These are phyloP conservation scores for Lacanobia oleracea DNA, from an alignment of 2,888 invertebrate genomes.

Conservation along the genomic window DNA sequence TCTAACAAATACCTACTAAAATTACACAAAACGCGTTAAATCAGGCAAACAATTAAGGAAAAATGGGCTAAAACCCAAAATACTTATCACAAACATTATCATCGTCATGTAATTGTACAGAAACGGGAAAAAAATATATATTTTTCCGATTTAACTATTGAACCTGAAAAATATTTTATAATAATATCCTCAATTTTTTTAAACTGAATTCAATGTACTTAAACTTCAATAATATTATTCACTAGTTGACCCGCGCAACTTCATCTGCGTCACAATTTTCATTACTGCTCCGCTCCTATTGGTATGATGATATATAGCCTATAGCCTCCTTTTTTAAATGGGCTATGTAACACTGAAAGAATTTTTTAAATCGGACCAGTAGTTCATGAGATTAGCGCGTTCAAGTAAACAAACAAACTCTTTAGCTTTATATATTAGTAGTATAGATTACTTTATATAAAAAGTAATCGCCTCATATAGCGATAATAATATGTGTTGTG, in stretches of 20 bases:
- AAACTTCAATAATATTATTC: too few relatives aligned
- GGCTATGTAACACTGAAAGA: too few relatives aligned
- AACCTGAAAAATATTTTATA: constrained; percentile 16
- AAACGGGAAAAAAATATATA: constrained; percentile 37
- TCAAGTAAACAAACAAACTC: too few relatives aligned
- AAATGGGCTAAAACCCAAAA: constrained; percentile 10
- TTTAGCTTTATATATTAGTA: too few relatives aligned
- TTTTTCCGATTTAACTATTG: constrained; percentile 22
- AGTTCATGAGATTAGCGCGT: too few relatives aligned
- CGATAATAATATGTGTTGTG: neutral
- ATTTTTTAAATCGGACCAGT: too few relatives aligned
- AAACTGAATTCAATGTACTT: neutral
- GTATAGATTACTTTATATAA: neutral
- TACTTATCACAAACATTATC: constrained; percentile 24
- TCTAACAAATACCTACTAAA: neutral
- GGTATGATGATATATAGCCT: too few relatives aligned
- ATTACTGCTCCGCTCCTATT: too few relatives aligned
- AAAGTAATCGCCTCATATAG: neutral
- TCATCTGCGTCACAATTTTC: too few relatives aligned
- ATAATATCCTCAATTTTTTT: neutral
- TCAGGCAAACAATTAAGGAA: constrained; percentile 5
- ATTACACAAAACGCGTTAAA: neutral
- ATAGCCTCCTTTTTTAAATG: too few relatives aligned
- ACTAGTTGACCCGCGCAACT: too few relatives aligned
- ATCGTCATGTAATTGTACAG: constrained; percentile 29